Percentiles rank a stretch among this genome's conserved stretches.
phyloP scores from a whole-genome alignment of 2,888 invertebrate species.

The Andricus quercusramuli region DNA sequence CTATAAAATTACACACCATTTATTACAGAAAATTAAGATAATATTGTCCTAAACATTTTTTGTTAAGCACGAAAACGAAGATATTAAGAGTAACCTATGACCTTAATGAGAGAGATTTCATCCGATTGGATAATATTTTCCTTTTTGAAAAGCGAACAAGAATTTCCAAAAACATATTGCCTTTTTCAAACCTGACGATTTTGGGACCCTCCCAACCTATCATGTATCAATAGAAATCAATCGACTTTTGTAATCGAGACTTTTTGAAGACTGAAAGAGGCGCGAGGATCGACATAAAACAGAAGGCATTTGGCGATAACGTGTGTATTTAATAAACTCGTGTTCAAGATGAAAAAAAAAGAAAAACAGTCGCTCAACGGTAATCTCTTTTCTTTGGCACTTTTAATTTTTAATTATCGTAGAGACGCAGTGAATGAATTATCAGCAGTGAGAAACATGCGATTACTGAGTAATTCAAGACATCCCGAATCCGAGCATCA shows the following conservation, averaged over 20 bases:
- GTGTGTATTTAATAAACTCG: slow-evolving; percentile 19
- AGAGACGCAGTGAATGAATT: slow-evolving; percentile 17
- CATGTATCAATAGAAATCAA: slow-evolving; percentile 52
- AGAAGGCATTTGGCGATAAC: slow-evolving; percentile 33
- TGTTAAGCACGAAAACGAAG: no score
- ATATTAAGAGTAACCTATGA: no score
- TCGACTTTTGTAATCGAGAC: slow-evolving; percentile 58
- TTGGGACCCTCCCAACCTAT: slow-evolving; percentile 10
- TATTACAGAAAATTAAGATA: no score
- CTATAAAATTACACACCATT: no score
- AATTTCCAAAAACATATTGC: no score
- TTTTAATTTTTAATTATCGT: slow-evolving; percentile 43
- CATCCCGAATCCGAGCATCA: slow-evolving; percentile 54
- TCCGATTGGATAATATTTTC: no score
- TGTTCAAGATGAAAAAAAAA: slow-evolving; percentile 49
- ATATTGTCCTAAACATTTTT: no score
- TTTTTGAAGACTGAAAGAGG: slow-evolving; percentile 45
- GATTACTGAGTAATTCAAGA: slow-evolving; percentile 42
- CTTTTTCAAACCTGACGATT: no score
- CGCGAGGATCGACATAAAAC: slow-evolving; percentile 2
- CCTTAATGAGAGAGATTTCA: no score
- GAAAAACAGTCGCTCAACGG: slow-evolving; percentile 44
- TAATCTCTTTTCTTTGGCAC: slow-evolving; percentile 58
- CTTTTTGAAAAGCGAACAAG: no score
- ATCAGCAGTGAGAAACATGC: slow-evolving; percentile 53